A percentile compares a stretch with the other conserved stretches of the same genome.
Conservation (phyloP, 2,888 invertebrate genomes). For the Hemaris fuciformis region DNA sequence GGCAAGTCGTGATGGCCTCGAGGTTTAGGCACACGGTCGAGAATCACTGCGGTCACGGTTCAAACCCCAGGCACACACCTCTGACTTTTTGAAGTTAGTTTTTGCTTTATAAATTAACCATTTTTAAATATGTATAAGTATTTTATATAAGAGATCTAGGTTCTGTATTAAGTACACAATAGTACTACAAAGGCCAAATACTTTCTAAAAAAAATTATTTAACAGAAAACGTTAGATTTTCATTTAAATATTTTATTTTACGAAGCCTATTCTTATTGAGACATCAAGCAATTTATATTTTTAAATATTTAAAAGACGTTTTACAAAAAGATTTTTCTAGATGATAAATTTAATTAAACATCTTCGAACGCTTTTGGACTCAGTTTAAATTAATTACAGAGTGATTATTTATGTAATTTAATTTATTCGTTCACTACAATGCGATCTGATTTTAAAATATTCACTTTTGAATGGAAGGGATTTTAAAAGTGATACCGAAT, state of each 20-base stretch:
- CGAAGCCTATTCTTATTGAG: not conserved
- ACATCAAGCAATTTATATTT: not conserved
- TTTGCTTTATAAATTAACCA: too few species aligned
- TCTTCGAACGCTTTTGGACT: not conserved
- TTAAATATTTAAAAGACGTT: not conserved
- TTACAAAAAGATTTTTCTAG: not conserved
- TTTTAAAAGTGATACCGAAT: not conserved
- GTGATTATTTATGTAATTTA: not conserved
- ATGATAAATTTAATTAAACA: not conserved
- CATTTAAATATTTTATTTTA: not conserved
- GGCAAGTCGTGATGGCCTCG: too few species aligned
- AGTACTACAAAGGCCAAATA: too few species aligned
- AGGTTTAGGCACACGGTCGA: too few species aligned
- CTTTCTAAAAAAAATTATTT: not conserved
- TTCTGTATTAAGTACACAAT: too few species aligned
- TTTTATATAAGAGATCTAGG: too few species aligned
- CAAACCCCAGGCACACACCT: too few species aligned
- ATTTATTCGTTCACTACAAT: not conserved
- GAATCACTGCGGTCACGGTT: too few species aligned
- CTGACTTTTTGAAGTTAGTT: too few species aligned
- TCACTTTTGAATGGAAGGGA: not conserved
- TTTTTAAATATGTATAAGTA: too few species aligned
- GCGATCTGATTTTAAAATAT: not conserved
- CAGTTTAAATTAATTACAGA: not conserved
- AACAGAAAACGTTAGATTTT: not conserved